Base-by-base conservation (phyloP, 2,113 vertebrate genomes). In the Tautogolabrus adspersus region DNA sequence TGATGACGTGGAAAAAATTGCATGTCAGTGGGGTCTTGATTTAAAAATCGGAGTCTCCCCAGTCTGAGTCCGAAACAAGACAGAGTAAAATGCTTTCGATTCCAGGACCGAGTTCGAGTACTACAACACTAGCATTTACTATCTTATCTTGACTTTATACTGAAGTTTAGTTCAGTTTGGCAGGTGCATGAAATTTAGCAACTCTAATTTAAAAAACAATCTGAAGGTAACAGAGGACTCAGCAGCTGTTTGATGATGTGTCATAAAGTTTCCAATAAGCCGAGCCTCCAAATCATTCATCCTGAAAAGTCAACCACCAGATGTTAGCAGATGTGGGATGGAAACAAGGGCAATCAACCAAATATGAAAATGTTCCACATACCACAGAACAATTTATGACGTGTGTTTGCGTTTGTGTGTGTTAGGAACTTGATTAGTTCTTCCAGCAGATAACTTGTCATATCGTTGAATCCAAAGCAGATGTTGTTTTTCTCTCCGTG, bases 191-290 rank as follows among this genome's bases (percentile, higher is more conserved):
- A 64, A 16, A 16, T 11, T 12, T 65, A 23, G 54, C 56, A 58
- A 66, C 34, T 60, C 46, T 66, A 23, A 62, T 15, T 78, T 37
- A 75, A 26, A n/a, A 47, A 22, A 76, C 22, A 22, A 11, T 12
- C 23, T 23, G 4, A 18, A n/a, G 44, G 69, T 66, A 51, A 0
- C 37, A 1, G 23, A 38, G 59, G 49, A 61, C 79, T 69, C 75
- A 76, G 9, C 79, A 76, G 82, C 75, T 67, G 82, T 77, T 79
- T 79, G 72, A 86, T 70, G 71, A 75, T 37, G 46, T 66, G 75
- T 79, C 78, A 30, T 76, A 8, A 81, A 58, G 23, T 52, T 12
- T 8, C 46, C 42, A 18, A 6, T 0, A 5, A 55, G 30, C 4
- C 6, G 21, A 26, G 46, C 49, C 49, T 68, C 60, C 16, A 23